Base-by-base conservation (phyloP, 2,113 vertebrate genomes). In the Cinclus mexicanus region DNA sequence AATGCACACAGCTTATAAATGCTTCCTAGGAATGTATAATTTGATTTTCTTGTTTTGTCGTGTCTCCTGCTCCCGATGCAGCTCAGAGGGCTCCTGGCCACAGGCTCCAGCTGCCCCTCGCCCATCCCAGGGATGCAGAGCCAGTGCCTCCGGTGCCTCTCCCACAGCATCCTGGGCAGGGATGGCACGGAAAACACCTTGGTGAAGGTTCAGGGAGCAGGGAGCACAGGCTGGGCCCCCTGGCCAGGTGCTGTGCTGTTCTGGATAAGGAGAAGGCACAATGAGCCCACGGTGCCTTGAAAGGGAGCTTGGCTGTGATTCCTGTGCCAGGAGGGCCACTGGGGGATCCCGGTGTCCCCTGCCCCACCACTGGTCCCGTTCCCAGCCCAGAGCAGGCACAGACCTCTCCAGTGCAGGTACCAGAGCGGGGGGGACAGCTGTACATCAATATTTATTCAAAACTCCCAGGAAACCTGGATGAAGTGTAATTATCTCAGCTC, bases 401-500 rank as follows among this genome's bases (percentile, higher is more conserved):
- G 70, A 84, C 68, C 94, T 91, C 92, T 81, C n/a, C 24, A 17
- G 83, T 2, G 1, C 60, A 60, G 20, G 18, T 95, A 97, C 97
- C 96, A 89, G 97, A 76, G 84, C 31, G 0, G 76, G 87, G 87
- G 91, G 97, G 96, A 96, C 97, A 97, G 97, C 96, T 98, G 97
- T 21, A 95, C 97, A 97, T 97, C 98, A 95, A 97, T 97, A 97
- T 97, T 97, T 97, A 98, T 97, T 96, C 85, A 33, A 89, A 96
- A 94, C 90, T 98, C 98, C 96, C 97, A 89, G 97, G 97, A 97
- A 98, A 96, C 90, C 95, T 95, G 97, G 96, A 93, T 96, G 97
- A 93, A 98, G 97, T 87, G 94, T 97, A 97, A 98, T 98, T 98
- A 98, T 97, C 97, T 96, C 96, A 82, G 97, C 98, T 97, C 98